Percentiles rank a stretch among this genome's conserved stretches.
These are phyloP conservation scores for Ectemnius lituratus DNA, from an alignment of 2,888 invertebrate genomes.

Conservation along the genomic window DNA sequence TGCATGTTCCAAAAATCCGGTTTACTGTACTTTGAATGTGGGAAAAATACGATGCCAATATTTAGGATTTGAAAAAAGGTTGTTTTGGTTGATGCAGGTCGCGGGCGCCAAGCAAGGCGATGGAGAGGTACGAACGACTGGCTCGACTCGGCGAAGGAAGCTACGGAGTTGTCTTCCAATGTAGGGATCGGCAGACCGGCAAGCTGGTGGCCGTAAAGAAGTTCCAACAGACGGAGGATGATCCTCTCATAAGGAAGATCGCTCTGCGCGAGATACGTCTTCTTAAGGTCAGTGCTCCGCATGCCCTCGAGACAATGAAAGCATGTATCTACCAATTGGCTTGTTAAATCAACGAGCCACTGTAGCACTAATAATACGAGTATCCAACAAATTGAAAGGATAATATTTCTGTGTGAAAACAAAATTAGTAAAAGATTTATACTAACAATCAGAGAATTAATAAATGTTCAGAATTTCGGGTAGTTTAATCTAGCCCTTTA, in stretches of 20 bases:
- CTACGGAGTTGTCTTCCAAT: slow-evolving; percentile 97
- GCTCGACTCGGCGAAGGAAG: slow-evolving; percentile 97
- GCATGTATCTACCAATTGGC: too few species aligned
- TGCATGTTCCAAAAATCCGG: too few species aligned
- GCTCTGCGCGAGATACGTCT: slow-evolving; percentile 96
- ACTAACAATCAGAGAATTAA: neutral
- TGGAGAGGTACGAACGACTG: slow-evolving; percentile 97
- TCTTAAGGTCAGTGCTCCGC: slow-evolving; percentile 86
- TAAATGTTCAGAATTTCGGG: neutral
- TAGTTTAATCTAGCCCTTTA: neutral
- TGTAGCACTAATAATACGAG: neutral
- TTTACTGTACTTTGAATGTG: too few species aligned
- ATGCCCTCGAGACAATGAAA: neutral
- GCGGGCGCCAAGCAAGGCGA: slow-evolving; percentile 90
- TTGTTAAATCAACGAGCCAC: neutral
- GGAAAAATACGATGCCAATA: too few species aligned
- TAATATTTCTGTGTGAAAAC: too few species aligned
- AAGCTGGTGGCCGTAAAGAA: slow-evolving; percentile 97
- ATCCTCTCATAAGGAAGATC: slow-evolving; percentile 96
- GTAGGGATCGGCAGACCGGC: slow-evolving; percentile 95
- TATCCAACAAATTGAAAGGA: too few species aligned
- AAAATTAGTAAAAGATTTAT: too few species aligned
- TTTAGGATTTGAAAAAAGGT: neutral
- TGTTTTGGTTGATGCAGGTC: slow-evolving; percentile 80
- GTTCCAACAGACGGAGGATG: slow-evolving; percentile 98